Conservation (phyloP, 2,797 vertebrate genomes). For the Saxicola maurus region DNA sequence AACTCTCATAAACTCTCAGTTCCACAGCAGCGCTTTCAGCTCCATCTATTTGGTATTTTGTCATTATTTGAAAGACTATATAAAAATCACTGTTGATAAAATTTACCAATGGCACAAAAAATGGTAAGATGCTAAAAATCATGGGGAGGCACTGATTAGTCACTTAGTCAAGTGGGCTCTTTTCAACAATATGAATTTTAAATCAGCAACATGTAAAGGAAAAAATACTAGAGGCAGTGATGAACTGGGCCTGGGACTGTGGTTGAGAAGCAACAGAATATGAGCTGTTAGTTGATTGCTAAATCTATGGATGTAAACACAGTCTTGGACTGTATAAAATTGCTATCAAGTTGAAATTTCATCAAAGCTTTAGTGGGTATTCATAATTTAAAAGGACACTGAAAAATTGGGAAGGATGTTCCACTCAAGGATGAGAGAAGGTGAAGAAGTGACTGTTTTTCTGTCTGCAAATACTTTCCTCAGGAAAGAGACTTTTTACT, state of each 20-base stretch:
- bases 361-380: background rate
- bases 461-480: background rate
- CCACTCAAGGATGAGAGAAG: background rate
- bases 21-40: background rate
- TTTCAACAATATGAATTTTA: constrained; percentile 36
- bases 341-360: background rate
- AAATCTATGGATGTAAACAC: background rate
- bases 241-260: background rate
- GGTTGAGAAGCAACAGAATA: background rate
- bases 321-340: background rate
- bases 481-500: background rate
- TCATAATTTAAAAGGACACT: background rate
- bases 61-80: background rate
- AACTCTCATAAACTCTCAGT: background rate
- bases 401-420: background rate
- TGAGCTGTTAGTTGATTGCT: background rate
- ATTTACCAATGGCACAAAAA: constrained; percentile 16
- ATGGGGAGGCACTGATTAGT: constrained; percentile 15
- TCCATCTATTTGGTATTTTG: background rate
- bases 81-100: constrained; percentile 40
- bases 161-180: constrained; percentile 9
- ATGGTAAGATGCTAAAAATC: constrained; percentile 19
- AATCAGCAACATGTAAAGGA: constrained; percentile 27
- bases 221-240: background rate
- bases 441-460: background rate